Evolutionary conservation across 2,797 vertebrate genomes (phyloP).

Genomic region (Lagodon rhomboides): DNA sequence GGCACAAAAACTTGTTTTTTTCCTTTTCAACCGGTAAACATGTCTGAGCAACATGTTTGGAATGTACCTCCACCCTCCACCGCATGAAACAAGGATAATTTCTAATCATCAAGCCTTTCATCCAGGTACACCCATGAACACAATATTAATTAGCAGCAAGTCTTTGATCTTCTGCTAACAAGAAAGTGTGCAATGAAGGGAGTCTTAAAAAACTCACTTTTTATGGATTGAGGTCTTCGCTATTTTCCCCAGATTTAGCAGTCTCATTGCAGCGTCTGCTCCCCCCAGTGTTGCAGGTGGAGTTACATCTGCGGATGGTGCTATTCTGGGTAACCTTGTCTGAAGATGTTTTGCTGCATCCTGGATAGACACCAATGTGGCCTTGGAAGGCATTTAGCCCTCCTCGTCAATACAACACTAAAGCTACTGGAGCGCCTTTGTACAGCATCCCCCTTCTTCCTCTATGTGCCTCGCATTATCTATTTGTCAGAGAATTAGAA

Average conservation of each 20-base stretch:
- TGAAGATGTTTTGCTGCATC: constrained; percentile 38
- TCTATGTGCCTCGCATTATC: constrained; percentile 58
- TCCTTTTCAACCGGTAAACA: constrained; percentile 11
- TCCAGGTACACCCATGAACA: constrained; percentile 66
- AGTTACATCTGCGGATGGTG: constrained; percentile 19
- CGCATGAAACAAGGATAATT: constrained; percentile 48
- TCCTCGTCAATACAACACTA: constrained; percentile 46
- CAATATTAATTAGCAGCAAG: constrained; percentile 65
- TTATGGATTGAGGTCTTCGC: constrained; percentile 65
- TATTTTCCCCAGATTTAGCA: constrained; percentile 40
- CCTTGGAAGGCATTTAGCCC: constrained; percentile 47
- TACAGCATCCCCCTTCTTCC: constrained; percentile 24
- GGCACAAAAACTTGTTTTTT: constrained; percentile 11
- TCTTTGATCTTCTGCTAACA: constrained; percentile 72
- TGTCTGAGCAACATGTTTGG: constrained; percentile 36
- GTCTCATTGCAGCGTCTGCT: constrained; percentile 22
- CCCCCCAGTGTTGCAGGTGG: not conserved
- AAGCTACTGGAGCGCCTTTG: constrained; percentile 53
- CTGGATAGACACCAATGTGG: constrained; percentile 23
- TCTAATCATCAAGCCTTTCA: constrained; percentile 68
- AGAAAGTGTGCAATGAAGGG: constrained; percentile 37
- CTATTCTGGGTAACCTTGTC: constrained; percentile 31
- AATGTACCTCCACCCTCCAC: constrained; percentile 20
- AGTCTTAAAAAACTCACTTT: constrained; percentile 41
- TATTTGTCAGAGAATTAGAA: constrained; percentile 79